Conservation (phyloP, 2,888 invertebrate genomes). For the Hanleya hanleyi region DNA sequence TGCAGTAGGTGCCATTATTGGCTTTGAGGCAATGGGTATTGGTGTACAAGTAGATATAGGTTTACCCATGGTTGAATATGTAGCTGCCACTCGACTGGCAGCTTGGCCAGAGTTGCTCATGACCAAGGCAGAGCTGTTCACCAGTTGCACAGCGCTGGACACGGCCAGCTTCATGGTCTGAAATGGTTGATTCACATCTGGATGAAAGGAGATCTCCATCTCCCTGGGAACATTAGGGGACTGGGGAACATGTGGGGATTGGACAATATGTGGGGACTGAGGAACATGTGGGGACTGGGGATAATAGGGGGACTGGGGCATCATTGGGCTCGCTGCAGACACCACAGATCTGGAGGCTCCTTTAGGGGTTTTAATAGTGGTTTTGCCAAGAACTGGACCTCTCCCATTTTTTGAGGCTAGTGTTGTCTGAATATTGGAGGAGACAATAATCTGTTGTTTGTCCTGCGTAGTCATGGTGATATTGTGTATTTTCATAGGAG, state of each 20-base stretch:
- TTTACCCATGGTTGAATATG: slow-evolving; percentile 60
- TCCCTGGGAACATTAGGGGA: neutral
- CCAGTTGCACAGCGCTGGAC: slow-evolving; percentile 43
- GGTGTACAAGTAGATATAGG: slow-evolving; percentile 65
- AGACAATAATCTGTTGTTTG: slow-evolving; percentile 64
- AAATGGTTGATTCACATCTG: slow-evolving; percentile 1
- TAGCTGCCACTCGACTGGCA: slow-evolving; percentile 46
- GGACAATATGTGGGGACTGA: slow-evolving; percentile 12
- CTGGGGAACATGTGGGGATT: neutral
- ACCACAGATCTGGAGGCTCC: neutral
- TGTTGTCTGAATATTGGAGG: slow-evolving; percentile 65
- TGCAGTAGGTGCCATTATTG: slow-evolving; percentile 30
- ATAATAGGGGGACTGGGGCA: slow-evolving; percentile 4
- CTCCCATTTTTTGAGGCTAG: slow-evolving; percentile 56
- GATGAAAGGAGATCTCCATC: slow-evolving; percentile 16
- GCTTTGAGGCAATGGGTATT: slow-evolving; percentile 66
- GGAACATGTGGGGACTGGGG: slow-evolving; percentile 18
- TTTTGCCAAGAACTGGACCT: slow-evolving; percentile 63
- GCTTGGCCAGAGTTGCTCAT: slow-evolving; percentile 35
- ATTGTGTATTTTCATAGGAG: slow-evolving; percentile 67
- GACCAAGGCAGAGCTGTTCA: slow-evolving; percentile 41
- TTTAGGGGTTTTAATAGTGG: slow-evolving; percentile 49
- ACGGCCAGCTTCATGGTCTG: slow-evolving; percentile 36
- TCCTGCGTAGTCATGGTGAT: slow-evolving; percentile 67
- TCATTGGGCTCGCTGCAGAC: slow-evolving; percentile 19